These are phyloP conservation scores for Gadopsis bispinosus DNA, from an alignment of 2,797 vertebrate species.

Conservation along the genomic window DNA sequence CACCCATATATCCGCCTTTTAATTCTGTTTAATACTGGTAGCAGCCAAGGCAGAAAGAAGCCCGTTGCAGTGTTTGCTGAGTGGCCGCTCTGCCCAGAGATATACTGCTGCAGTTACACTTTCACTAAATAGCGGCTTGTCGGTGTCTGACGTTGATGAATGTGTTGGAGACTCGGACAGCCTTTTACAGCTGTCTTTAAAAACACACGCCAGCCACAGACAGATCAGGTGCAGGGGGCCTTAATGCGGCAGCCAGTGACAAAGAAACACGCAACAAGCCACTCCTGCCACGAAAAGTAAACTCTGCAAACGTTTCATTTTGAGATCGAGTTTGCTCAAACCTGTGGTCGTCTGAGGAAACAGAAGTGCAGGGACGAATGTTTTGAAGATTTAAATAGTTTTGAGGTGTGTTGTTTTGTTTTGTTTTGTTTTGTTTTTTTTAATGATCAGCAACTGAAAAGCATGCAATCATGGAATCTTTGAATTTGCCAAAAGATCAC, in stretches of 20 bases:
- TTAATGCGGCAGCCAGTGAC: slow-evolving; percentile 51
- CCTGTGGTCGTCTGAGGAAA: not conserved
- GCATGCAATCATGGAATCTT: slow-evolving; percentile 25
- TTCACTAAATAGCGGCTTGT: slow-evolving; percentile 81
- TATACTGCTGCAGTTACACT: slow-evolving; percentile 81
- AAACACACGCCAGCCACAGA: slow-evolving; percentile 67
- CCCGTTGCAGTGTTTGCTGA: slow-evolving; percentile 75
- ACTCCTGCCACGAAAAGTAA: slow-evolving; percentile 19
- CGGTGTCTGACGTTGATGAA: slow-evolving; percentile 88
- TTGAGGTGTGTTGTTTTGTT: not conserved
- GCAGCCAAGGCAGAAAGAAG: slow-evolving; percentile 37
- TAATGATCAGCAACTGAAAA: not conserved
- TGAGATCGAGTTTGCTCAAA: not conserved
- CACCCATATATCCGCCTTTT: slow-evolving; percentile 21
- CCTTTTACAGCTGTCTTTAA: slow-evolving; percentile 86
- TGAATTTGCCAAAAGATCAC: slow-evolving; percentile 45
- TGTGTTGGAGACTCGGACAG: slow-evolving; percentile 83
- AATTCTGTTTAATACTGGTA: slow-evolving; percentile 60
- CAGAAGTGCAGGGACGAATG: not conserved
- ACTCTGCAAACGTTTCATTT: slow-evolving; percentile 31
- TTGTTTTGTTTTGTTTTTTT: not conserved
- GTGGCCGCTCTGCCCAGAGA: slow-evolving; percentile 74
- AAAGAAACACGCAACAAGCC: slow-evolving; percentile 49
- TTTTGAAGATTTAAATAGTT: not conserved
- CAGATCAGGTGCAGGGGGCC: slow-evolving; percentile 77